These are phyloP conservation scores for Catocala nupta DNA, from an alignment of 2,888 invertebrate genomes.

Conservation along the genomic window DNA sequence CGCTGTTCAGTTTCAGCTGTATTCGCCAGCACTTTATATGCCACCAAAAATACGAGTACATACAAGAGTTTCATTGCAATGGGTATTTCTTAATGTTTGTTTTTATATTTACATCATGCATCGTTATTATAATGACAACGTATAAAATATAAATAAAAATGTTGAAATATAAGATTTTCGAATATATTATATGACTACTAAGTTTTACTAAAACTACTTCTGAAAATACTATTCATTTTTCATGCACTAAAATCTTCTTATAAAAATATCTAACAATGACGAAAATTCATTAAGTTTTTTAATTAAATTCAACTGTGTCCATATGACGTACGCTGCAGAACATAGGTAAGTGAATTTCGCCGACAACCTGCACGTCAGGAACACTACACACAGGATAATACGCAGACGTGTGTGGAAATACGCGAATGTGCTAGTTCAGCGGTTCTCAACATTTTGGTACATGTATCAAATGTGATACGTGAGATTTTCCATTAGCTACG, in stretches of 20 bases:
- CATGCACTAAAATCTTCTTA: not conserved
- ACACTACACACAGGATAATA: slow-evolving; percentile 47
- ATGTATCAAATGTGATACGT: not conserved
- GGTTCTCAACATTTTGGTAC: slow-evolving; percentile 4
- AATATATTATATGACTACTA: too few relatives aligned
- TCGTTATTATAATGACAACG: too few relatives aligned
- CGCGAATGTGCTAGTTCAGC: slow-evolving; percentile 19
- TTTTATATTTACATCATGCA: not conserved
- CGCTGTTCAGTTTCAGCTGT: slow-evolving; percentile 38
- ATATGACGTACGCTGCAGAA: slow-evolving; percentile 31
- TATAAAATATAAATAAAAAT: too few relatives aligned
- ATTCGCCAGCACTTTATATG: slow-evolving; percentile 27
- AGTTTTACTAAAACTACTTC: too few relatives aligned
- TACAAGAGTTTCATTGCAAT: not conserved
- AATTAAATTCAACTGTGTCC: slow-evolving; percentile 36
- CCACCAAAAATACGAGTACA: slow-evolving; percentile 23
- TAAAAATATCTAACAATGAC: slow-evolving; percentile 9
- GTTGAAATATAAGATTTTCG: too few relatives aligned
- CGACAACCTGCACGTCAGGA: slow-evolving; percentile 50
- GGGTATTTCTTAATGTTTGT: not conserved
- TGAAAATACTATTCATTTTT: too few relatives aligned
- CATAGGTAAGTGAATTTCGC: slow-evolving; percentile 55
- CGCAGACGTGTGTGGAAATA: slow-evolving; percentile 43
- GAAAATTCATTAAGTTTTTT: slow-evolving; percentile 29
- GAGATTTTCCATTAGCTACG: too few relatives aligned